phyloP scores from a whole-genome alignment of 2,113 vertebrate genomes.

The Shinisaurus crocodilurus region DNA sequence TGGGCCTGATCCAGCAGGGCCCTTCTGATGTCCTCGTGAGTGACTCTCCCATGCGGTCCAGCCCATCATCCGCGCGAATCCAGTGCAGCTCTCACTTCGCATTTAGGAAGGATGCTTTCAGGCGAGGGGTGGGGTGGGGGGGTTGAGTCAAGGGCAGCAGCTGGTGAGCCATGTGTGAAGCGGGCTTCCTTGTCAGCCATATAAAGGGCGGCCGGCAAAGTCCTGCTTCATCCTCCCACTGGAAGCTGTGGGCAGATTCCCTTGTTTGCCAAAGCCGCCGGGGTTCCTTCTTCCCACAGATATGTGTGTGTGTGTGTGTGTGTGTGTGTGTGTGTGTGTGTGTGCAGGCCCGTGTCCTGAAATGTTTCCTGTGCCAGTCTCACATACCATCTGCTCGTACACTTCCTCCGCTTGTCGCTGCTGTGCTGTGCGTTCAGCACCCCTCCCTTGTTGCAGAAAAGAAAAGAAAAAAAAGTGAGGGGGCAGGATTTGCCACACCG shows the following conservation, averaged over 20 bases:
- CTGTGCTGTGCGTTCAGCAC: not conserved
- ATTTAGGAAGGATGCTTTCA: too few species aligned
- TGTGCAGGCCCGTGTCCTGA: not conserved
- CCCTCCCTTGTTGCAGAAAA: not conserved
- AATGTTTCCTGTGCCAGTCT: too few species aligned
- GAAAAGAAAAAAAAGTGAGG: too few species aligned
- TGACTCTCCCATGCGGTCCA: too few species aligned
- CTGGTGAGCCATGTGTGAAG: conserved; percentile 3
- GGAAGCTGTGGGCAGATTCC: not conserved
- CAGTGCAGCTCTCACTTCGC: too few species aligned
- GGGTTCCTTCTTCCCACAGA: not conserved
- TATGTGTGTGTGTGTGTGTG: too few species aligned
- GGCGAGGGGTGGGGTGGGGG: too few species aligned
- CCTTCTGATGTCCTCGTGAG: too few species aligned
- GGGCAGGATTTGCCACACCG: too few species aligned
- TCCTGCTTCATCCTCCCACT: not conserved
- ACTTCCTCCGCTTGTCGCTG: not conserved
- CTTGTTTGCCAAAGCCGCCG: conserved; percentile 32
- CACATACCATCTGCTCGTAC: conserved; percentile 3
- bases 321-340: too few species aligned
- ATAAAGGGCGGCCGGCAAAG: conserved; percentile 30
- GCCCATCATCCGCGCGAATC: too few species aligned
- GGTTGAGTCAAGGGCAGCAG: not conserved
- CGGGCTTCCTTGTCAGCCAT: conserved; percentile 24
- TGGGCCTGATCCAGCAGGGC: too few species aligned